Conservation (phyloP, 2,888 invertebrate species). For the Andrena camellia region DNA sequence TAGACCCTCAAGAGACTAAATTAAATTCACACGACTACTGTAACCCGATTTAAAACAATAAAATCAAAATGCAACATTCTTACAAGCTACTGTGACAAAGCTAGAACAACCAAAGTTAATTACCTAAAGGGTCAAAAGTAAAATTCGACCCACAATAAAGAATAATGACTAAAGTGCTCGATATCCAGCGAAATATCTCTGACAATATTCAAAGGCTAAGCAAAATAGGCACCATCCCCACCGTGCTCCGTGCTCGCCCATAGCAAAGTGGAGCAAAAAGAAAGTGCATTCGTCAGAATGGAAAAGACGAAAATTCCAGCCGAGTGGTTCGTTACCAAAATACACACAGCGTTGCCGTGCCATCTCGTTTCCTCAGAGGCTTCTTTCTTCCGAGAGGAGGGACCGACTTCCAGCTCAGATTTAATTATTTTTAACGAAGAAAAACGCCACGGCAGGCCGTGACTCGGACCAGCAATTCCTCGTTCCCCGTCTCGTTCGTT, state of each 20-base stretch:
- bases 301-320: conserved; percentile 64
- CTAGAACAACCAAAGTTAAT: too few species aligned
- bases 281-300: conserved; percentile 40
- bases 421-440: conserved; percentile 68
- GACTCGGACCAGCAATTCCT: conserved; percentile 7
- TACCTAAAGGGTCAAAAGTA: too few species aligned
- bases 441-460: not conserved
- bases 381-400: conserved; percentile 45
- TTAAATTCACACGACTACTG: too few species aligned
- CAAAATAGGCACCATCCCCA: conserved; percentile 15
- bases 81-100: too few species aligned
- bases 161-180: not conserved
- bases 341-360: conserved; percentile 54
- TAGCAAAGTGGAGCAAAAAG: conserved; percentile 14
- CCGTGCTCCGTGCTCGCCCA: not conserved
- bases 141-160: too few species aligned
- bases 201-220: not conserved
- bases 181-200: not conserved
- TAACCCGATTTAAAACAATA: too few species aligned
- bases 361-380: conserved; percentile 52
- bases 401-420: conserved; percentile 46
- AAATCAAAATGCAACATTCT: too few species aligned
- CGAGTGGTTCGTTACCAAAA: conserved; percentile 67
- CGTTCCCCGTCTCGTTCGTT: not conserved
- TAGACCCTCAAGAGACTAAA: too few species aligned